phyloP scores from a whole-genome alignment of 2,797 vertebrate genomes.

The Clarias fuscus region DNA sequence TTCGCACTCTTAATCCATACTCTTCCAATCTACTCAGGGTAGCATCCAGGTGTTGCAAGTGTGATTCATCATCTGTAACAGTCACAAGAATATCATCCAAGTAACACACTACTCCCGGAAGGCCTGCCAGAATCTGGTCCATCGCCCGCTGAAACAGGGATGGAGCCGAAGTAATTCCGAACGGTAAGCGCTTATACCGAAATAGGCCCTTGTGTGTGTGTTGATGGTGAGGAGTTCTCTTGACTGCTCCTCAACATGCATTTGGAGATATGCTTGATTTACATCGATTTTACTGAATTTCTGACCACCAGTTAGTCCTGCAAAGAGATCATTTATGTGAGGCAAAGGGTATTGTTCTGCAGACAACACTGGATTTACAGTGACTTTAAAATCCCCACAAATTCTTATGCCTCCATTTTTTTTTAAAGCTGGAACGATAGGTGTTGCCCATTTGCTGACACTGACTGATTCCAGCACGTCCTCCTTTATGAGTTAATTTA shows the following conservation, averaged over 20 bases:
- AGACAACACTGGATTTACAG: not conserved
- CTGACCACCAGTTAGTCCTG: not conserved
- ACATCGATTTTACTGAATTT: no score
- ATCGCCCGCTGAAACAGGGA: not conserved
- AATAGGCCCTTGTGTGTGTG: not conserved
- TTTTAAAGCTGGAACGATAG: no score
- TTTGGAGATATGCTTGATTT: not conserved
- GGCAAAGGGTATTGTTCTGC: conserved; percentile 1
- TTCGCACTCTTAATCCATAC: conserved; percentile 12
- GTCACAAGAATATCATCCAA: conserved; percentile 22
- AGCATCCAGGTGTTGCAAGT: conserved; percentile 20
- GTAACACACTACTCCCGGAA: conserved; percentile 28
- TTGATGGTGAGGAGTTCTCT: conserved; percentile 5
- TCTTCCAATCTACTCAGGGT: conserved; percentile 16
- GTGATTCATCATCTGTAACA: not conserved
- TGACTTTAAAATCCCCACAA: no score
- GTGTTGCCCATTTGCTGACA: no score
- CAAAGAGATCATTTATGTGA: not conserved
- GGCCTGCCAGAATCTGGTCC: not conserved
- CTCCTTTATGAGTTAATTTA: no score
- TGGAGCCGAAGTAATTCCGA: not conserved
- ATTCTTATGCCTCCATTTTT: no score
- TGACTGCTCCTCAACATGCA: not conserved
- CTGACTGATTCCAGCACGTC: no score
- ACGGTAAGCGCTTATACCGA: not conserved